Conservation (phyloP, 2,797 vertebrate genomes). For the Aphelocoma californica region DNA sequence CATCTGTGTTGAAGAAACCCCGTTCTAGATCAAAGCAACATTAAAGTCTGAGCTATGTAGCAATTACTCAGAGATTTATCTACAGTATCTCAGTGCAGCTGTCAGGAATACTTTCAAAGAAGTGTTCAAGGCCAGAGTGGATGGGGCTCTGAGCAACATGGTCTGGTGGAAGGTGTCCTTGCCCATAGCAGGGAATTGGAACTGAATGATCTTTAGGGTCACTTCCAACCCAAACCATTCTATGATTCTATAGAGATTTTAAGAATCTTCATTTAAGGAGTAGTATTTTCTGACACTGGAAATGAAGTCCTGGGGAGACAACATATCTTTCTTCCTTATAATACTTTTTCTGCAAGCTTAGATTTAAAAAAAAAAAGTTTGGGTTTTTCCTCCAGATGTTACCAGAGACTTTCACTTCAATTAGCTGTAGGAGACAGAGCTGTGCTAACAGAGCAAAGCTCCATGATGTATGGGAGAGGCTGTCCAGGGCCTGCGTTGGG, state of each 20-base stretch:
- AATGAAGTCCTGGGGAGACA: neutral
- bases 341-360: neutral
- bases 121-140: neutral
- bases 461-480: accelerated
- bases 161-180: neutral
- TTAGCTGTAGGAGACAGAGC: neutral
- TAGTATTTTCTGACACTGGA: neutral
- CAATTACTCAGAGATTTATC: neutral
- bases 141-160: neutral
- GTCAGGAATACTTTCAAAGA: neutral
- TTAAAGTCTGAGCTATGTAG: neutral
- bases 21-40: neutral
- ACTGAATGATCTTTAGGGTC: neutral
- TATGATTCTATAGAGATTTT: neutral
- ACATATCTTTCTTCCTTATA: neutral
- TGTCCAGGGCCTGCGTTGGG: neutral
- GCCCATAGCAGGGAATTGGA: neutral
- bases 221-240: neutral
- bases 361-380: neutral
- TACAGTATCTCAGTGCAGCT: neutral
- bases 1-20: neutral
- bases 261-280: neutral
- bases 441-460: neutral
- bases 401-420: neutral
- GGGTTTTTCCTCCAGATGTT: neutral